Evolutionary conservation across 2,797 vertebrate genomes (phyloP).

Genomic region (Macropodus opercularis): DNA sequence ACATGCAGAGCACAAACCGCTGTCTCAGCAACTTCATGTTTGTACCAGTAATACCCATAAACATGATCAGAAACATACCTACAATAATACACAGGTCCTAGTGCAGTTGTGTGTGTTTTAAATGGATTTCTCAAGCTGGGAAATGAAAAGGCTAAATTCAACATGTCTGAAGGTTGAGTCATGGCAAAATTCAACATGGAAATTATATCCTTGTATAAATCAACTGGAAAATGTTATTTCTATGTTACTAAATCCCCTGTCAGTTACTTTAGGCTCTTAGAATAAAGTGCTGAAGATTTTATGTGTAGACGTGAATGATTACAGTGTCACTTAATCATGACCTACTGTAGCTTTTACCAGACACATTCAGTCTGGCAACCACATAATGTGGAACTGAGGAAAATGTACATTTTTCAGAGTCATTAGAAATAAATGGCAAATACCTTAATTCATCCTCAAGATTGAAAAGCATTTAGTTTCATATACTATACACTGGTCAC

Average conservation of each 20-base stretch:
- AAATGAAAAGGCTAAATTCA: too few species aligned
- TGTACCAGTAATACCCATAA: conserved; percentile 5
- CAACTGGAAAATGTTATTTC: too few species aligned
- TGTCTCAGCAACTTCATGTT: conserved; percentile 16
- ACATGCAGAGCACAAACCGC: conserved; percentile 16
- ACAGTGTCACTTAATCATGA: not conserved
- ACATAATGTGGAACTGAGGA: conserved; percentile 12
- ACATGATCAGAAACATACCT: conserved; percentile 1
- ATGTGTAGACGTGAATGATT: not conserved
- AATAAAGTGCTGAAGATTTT: not conserved
- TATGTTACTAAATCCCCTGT: not conserved
- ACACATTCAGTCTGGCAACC: conserved; percentile 26
- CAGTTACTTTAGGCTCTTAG: not conserved
- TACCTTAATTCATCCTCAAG: conserved; percentile 36
- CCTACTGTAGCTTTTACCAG: not conserved
- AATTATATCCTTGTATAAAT: too few species aligned
- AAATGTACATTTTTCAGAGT: conserved; percentile 12
- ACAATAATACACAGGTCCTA: conserved; percentile 33
- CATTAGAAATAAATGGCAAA: conserved; percentile 37
- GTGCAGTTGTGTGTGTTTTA: conserved; percentile 6
- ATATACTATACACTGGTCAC: conserved; percentile 12
- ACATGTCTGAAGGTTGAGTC: too few species aligned
- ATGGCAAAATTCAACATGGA: too few species aligned
- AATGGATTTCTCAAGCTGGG: not conserved
- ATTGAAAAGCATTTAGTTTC: conserved; percentile 42